Percentiles rank a stretch among this genome's conserved stretches.
Evolutionary conservation across 2,113 vertebrate genomes (phyloP).

Genomic region (Hippoglossus stenolepis): DNA sequence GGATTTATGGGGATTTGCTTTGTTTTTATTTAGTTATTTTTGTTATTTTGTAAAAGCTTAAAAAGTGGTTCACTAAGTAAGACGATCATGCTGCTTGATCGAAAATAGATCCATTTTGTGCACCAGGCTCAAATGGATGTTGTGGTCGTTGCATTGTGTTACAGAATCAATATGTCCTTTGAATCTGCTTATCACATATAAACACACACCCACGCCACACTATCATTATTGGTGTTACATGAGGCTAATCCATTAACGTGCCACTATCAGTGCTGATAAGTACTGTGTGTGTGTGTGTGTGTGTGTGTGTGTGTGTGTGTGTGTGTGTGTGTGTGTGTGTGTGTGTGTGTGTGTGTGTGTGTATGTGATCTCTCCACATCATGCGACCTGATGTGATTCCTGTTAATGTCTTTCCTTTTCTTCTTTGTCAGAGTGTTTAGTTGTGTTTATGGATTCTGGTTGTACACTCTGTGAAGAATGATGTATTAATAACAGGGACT

Average conservation of each 20-base stretch:
- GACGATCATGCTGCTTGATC: neutral
- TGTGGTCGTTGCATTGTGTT: slow-evolving; percentile 56
- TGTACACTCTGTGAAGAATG: neutral
- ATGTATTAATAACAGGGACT: neutral
- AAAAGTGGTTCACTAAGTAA: neutral
- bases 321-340: slow-evolving; percentile 20
- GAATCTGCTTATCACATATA: slow-evolving; percentile 67
- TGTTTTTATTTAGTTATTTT: no score
- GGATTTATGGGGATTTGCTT: no score
- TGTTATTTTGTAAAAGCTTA: no score
- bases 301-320: slow-evolving; percentile 21
- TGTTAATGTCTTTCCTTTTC: slow-evolving; percentile 3
- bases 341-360: slow-evolving; percentile 23
- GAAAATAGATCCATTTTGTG: neutral
- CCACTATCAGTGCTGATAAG: slow-evolving; percentile 59
- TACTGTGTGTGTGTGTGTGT: slow-evolving; percentile 28
- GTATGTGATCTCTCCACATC: neutral
- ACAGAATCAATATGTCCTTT: slow-evolving; percentile 73
- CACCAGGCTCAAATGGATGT: slow-evolving; percentile 40
- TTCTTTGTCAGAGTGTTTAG: neutral
- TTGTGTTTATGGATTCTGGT: no score
- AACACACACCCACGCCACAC: slow-evolving; percentile 47
- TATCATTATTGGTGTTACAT: slow-evolving; percentile 69
- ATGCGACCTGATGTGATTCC: neutral
- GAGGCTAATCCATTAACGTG: slow-evolving; percentile 77